A percentile compares a stretch with the other conserved stretches of the same genome.
Conservation (phyloP, 2,888 invertebrate species). For the Gortyna flavago region DNA sequence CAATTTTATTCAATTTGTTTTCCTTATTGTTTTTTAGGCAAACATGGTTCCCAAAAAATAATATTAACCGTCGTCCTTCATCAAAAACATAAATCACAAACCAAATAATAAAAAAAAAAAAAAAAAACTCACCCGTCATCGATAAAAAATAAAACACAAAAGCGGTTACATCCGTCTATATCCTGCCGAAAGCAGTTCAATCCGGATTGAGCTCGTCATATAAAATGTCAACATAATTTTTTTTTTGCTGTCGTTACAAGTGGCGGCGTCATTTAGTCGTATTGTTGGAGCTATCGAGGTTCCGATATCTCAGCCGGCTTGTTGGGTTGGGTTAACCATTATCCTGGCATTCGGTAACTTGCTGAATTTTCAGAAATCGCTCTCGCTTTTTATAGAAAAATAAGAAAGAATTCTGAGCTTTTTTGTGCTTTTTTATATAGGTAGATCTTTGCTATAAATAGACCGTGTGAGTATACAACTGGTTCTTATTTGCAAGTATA, state of each 20-base stretch:
- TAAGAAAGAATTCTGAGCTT: too few relatives aligned
- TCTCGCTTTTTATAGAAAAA: neutral
- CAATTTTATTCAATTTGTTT: neutral
- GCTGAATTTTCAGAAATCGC: constrained; percentile 15
- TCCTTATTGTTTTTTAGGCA: neutral
- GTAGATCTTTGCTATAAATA: too few relatives aligned
- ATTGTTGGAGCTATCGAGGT: constrained; percentile 75
- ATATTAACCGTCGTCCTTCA: neutral
- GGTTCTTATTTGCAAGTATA: neutral
- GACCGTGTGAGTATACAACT: neutral
- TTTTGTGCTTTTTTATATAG: neutral
- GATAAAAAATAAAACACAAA: constrained; percentile 30
- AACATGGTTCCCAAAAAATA: neutral
- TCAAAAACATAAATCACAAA: neutral
- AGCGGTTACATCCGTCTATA: constrained; percentile 11
- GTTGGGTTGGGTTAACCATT: constrained; percentile 35
- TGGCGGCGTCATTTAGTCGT: constrained; percentile 77
- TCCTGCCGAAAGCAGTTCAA: constrained; percentile 42
- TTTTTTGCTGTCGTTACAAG: constrained; percentile 68
- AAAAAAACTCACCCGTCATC: neutral
- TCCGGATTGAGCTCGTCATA: constrained; percentile 34
- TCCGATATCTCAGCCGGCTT: constrained; percentile 39
- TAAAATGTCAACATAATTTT: constrained; percentile 56
- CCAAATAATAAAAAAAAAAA: neutral
- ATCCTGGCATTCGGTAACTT: constrained; percentile 21